A percentile compares a stretch with the other conserved stretches of the same genome.
phyloP scores from a whole-genome alignment of 2,888 invertebrate species.

The Papilio elwesi region DNA sequence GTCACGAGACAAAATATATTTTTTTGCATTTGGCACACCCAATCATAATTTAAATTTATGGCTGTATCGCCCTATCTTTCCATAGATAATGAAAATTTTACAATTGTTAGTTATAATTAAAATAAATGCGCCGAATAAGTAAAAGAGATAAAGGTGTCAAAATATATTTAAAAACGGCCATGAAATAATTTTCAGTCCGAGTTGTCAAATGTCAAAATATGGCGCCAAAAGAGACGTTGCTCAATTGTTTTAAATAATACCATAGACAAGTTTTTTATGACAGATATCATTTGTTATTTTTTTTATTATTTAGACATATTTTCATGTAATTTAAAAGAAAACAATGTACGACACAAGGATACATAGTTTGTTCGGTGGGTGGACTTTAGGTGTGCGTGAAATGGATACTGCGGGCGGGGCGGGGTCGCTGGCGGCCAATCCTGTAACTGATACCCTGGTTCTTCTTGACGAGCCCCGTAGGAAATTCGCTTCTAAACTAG shows the following conservation, averaged over 20 bases:
- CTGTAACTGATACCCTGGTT: conserved; percentile 82
- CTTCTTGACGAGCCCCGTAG: conserved; percentile 58
- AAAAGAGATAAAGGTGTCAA: too few relatives aligned
- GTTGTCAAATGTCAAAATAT: background rate
- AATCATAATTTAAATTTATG: too few relatives aligned
- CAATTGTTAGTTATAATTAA: too few relatives aligned
- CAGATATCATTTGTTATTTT: background rate
- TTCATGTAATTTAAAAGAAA: background rate
- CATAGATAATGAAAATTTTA: too few relatives aligned
- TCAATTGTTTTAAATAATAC: background rate
- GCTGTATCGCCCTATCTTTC: too few relatives aligned
- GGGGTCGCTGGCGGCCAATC: conserved; percentile 78
- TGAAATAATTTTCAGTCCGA: too few relatives aligned
- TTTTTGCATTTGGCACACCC: too few relatives aligned
- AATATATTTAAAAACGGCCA: too few relatives aligned
- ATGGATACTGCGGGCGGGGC: conserved; percentile 78
- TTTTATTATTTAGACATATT: background rate
- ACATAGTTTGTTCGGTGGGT: conserved; percentile 65
- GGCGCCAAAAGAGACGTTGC: background rate
- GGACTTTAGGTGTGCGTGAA: conserved; percentile 75
- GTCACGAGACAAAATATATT: too few relatives aligned
- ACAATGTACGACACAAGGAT: conserved; percentile 29
- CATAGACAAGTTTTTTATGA: background rate
- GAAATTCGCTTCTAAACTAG: conserved; percentile 47
- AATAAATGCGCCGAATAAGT: too few relatives aligned